Percentiles rank a stretch among this genome's conserved stretches.
Conservation (phyloP, 2,797 vertebrate genomes). For the Takifugu rubripes region DNA sequence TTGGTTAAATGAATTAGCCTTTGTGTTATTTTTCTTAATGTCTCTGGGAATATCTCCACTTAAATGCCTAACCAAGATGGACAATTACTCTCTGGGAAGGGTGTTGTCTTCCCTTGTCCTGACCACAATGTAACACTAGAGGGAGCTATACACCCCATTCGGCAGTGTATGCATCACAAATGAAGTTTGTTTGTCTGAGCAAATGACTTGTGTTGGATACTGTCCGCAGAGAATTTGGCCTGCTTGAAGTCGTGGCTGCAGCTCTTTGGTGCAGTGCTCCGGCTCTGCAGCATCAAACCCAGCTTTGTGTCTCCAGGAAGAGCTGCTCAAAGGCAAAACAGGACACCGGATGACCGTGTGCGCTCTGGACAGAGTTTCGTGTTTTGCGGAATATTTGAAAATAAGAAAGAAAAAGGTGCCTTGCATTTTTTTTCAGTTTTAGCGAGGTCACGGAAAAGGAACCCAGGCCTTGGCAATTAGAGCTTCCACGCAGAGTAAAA, state of each 20-base stretch:
- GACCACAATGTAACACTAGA: slow-evolving; percentile 50
- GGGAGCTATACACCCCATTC: slow-evolving; percentile 29
- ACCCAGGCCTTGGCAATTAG: slow-evolving; percentile 7
- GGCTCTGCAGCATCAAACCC: no score
- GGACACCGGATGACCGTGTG: slow-evolving; percentile 9
- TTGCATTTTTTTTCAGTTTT: no score
- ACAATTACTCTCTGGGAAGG: no score
- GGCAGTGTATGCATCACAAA: no score
- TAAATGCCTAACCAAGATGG: no score
- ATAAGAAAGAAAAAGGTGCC: no score
- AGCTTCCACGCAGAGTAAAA: slow-evolving; percentile 4
- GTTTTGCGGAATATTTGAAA: no score
- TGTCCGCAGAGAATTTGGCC: slow-evolving; percentile 27
- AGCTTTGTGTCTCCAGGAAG: slow-evolving; percentile 5
- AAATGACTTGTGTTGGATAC: no score
- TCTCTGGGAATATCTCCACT: no score
- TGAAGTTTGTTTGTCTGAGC: no score
- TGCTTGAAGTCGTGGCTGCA: slow-evolving; percentile 21
- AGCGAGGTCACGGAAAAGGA: background rate
- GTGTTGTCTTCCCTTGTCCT: background rate
- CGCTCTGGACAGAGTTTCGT: slow-evolving; percentile 8
- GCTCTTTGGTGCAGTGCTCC: slow-evolving; percentile 7
- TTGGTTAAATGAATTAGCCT: no score
- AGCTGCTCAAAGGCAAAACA: background rate
- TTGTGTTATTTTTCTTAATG: no score